Evolutionary conservation across 2,797 vertebrate genomes (phyloP), one percentile per base, ranked within the genome.

Genomic region (Enteromius paludinosus): DNA sequence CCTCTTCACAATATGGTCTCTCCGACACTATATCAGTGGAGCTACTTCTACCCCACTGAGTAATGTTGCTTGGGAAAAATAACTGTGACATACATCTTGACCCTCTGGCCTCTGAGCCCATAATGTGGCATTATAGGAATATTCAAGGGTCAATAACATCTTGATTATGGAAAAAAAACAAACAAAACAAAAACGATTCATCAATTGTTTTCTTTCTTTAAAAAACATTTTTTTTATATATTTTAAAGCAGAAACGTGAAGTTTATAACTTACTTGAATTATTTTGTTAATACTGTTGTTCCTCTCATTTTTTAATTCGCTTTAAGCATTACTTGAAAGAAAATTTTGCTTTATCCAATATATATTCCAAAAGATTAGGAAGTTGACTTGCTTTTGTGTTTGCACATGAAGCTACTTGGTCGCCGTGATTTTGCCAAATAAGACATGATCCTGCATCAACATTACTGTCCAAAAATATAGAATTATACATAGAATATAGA

Each of bases 1-100:
- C 64, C 85, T 43, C 87, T 86, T 89, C 94, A 95, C 96, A 98
- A 97, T 97, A 97, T 96, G 97, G 95, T 94, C 89, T 71, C 92
- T 87, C 90, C 94, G 93, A 96, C 96, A 95, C 91, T 94, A 86
- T 91, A 96, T 96, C 95, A 92, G 92, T 92, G 93, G 92, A 65
- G 11, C 11, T 65, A 94, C 86, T 90, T 88, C 93, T 93, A 94
- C 88, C 93, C 95, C 89, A 86, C 79, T 1, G 88, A 85, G 87
- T 23, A 30, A 28, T 74, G 72, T 54, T 84, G 86, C 89, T 85
- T 52, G 43, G 56, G 54, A 70, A 74, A 69, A 81, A 68, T 65
- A 64, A 14, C 72, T 69, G 43, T 62, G 65, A 62, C 43, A 25
- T n/a, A 62, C 80, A 83, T 23, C 71, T 76, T 14, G 15, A 68